Base-by-base conservation (phyloP, 2,797 vertebrate species). In the Pangasius krempfi region DNA sequence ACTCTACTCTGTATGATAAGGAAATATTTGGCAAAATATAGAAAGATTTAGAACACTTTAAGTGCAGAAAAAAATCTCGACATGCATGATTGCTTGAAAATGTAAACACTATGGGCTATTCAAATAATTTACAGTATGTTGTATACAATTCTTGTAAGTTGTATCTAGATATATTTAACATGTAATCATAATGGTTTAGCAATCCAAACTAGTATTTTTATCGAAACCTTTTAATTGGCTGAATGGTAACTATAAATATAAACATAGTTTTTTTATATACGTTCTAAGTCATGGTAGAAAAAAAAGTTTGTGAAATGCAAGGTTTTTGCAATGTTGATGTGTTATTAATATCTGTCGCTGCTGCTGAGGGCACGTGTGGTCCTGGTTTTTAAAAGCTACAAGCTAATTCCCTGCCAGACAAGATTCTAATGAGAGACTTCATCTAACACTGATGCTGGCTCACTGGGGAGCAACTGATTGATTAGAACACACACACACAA, bases 391-490 rank as follows among this genome's bases (percentile, higher is more conserved):
- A 33, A 85, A 33, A 85, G 22, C 66, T 85, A 25, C 47, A 75
- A 80, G 75, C 30, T 87, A 54, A 52, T 25, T 22, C 25, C 66
- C 30, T 50, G 14, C 75, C 86, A 86, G 72, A 86, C 56, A 64
- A 37, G 54, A 64, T 56, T 87, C 47, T 70, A 87, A 81, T 81
- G 50, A 87, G 47, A 72, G 33, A 56, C 33, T 27, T 82, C 30
- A 44, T 82, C 68, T 73, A 85, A 73, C 68, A 73, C 52, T 85
- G 50, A 85, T 73, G 47, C 52, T 66, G 84, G 56, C 85, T 89
- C 25, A 86, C 89, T 90, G 90, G 89, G 89, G 86, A 78, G 86
- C 86, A 30, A 82, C n/a, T 93, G 92, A 93, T 86, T 92, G 89
- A 88, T 85, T 86, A 87, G 79, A 52, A 85, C 68, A 79, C 52